A percentile compares a stretch with the other conserved stretches of the same genome.
phyloP scores from a whole-genome alignment of 1,140 invertebrate genomes.

The Drosophila littoralis region DNA sequence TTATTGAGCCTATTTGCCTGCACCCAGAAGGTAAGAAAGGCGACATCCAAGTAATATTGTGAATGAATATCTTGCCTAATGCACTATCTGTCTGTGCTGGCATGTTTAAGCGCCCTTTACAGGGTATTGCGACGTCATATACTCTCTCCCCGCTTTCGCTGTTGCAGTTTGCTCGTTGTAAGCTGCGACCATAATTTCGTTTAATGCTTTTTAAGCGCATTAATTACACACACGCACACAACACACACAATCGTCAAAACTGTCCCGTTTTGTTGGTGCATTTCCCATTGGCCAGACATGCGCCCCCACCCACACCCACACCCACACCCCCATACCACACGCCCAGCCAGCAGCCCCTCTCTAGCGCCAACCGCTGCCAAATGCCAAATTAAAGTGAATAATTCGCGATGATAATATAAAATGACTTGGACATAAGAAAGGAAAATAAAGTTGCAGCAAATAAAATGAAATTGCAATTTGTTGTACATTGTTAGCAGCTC shows the following conservation, averaged over 20 bases:
- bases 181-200: conserved; percentile 31
- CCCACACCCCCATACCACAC: no score
- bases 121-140: background rate
- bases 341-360: background rate
- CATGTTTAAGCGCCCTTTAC: background rate
- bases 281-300: background rate
- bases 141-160: background rate
- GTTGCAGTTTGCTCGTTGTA: conserved; percentile 4
- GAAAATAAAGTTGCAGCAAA: conserved; percentile 19
- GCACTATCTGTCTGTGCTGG: no score
- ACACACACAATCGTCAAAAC: background rate
- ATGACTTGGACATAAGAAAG: conserved; percentile 26
- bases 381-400: conserved; percentile 38
- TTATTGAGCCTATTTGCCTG: no score
- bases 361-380: background rate
- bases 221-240: conserved; percentile 24
- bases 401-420: conserved; percentile 13
- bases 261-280: background rate
- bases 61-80: no score
- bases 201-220: conserved; percentile 38
- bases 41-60: no score
- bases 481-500: conserved; percentile 9
- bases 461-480: conserved; percentile 38
- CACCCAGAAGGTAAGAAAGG: no score
- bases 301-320: background rate